Percentiles rank a stretch among this genome's conserved stretches.
Evolutionary conservation across 2,888 invertebrate species (phyloP).

Genomic region (Tridacna gigas): DNA sequence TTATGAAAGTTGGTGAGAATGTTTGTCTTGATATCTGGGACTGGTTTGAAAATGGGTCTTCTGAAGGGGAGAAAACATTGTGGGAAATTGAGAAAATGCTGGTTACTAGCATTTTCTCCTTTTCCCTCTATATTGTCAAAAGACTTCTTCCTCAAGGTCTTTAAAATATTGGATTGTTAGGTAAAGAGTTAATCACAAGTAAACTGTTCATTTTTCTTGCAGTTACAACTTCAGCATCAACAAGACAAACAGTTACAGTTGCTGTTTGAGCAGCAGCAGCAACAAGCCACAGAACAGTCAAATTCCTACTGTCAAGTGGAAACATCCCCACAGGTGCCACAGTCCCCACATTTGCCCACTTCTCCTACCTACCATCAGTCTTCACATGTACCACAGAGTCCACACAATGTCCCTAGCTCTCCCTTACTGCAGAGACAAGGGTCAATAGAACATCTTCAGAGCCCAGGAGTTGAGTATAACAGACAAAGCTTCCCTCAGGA

Average conservation of each 20-base stretch:
- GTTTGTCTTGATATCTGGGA: no score
- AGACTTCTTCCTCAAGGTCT: not conserved
- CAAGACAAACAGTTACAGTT: slow-evolving; percentile 63
- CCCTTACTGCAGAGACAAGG: slow-evolving; percentile 63
- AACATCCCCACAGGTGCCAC: slow-evolving; percentile 55
- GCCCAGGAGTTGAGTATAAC: slow-evolving; percentile 38
- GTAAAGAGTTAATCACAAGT: no score
- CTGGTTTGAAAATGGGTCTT: no score
- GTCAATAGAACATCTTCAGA: slow-evolving; percentile 62
- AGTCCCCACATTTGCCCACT: slow-evolving; percentile 57
- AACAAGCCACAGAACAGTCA: slow-evolving; percentile 38
- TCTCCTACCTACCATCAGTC: slow-evolving; percentile 56
- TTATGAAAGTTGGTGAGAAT: no score
- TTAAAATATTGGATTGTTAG: no score
- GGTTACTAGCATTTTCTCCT: not conserved
- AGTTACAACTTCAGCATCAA: slow-evolving; percentile 59
- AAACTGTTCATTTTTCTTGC: slow-evolving; percentile 1
- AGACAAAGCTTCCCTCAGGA: slow-evolving; percentile 30
- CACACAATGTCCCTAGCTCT: slow-evolving; percentile 49
- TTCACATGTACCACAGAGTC: slow-evolving; percentile 44
- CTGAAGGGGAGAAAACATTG: not conserved
- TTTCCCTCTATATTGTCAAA: not conserved
- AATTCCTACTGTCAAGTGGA: slow-evolving; percentile 31
- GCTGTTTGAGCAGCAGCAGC: slow-evolving; percentile 53
- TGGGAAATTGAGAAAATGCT: not conserved